These are phyloP conservation scores for Mionectes olivaceus DNA, from an alignment of 2,797 vertebrate genomes.

Conservation along the genomic window DNA sequence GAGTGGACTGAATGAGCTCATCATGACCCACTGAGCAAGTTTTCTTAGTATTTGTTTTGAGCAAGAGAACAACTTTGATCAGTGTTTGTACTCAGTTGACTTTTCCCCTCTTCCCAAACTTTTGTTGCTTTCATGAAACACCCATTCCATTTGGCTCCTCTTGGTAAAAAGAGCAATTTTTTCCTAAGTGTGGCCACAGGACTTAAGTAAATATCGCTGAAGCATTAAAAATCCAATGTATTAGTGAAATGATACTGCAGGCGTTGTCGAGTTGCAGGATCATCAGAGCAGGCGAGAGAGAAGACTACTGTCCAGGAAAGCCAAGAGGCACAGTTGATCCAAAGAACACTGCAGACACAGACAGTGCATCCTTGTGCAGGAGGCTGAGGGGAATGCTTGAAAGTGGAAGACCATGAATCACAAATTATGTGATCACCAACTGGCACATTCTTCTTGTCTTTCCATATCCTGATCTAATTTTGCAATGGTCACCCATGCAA, in stretches of 20 bases:
- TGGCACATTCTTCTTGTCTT: neutral
- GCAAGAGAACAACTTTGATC: constrained; percentile 42
- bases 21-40: constrained; percentile 63
- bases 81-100: constrained; percentile 49
- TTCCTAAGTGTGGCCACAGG: neutral
- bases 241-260: neutral
- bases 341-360: neutral
- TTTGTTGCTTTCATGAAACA: constrained; percentile 35
- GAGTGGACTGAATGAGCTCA: constrained; percentile 63
- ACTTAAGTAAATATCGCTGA: constrained; percentile 16
- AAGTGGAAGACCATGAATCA: constrained; percentile 22
- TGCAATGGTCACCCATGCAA: neutral
- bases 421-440: neutral
- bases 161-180: constrained; percentile 4
- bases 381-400: neutral
- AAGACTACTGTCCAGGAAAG: neutral
- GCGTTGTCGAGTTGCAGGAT: neutral
- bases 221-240: neutral
- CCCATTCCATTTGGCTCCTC: neutral
- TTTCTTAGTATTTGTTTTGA: constrained; percentile 52
- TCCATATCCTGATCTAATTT: neutral
- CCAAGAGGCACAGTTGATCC: rapidly evolving
- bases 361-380: neutral
- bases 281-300: neutral
- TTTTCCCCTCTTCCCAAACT: constrained; percentile 50